Percentiles rank a stretch among this genome's conserved stretches.
Evolutionary conservation across 30 jellyfish, hydroid and myxozoan genomes (phyloP).

Genomic region (Nemopilema nomurai): DNA sequence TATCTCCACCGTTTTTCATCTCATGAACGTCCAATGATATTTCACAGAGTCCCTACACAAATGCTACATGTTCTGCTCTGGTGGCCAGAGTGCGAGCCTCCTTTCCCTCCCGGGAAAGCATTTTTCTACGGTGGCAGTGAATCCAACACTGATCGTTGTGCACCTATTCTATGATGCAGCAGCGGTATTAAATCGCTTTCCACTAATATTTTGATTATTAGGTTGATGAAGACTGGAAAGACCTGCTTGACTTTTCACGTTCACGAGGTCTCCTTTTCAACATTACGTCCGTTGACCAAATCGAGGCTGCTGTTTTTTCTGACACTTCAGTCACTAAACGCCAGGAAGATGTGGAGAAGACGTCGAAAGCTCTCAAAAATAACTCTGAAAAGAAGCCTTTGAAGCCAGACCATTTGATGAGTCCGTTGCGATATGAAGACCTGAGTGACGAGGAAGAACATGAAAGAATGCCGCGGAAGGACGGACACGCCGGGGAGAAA

Average conservation of each 20-base stretch:
- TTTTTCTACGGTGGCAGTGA: too few species aligned
- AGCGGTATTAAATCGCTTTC: neutral
- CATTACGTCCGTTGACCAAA: slow-evolving; percentile 35
- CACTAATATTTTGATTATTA: slow-evolving; percentile 3
- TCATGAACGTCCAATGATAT: too few species aligned
- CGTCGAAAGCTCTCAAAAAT: neutral
- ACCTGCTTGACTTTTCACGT: slow-evolving; percentile 73
- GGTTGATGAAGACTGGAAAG: slow-evolving; percentile 92
- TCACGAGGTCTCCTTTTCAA: slow-evolving; percentile 53
- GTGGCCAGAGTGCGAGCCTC: too few species aligned
- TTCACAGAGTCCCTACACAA: too few species aligned
- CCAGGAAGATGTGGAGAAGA: neutral
- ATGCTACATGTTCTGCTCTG: too few species aligned
- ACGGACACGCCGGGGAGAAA: neutral
- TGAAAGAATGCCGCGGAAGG: neutral
- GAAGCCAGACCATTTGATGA: neutral
- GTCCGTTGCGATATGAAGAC: slow-evolving; percentile 28
- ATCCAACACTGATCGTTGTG: neutral
- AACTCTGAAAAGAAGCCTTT: neutral
- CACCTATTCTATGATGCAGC: neutral
- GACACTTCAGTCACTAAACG: neutral
- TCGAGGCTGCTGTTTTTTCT: slow-evolving; percentile 36
- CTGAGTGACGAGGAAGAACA: slow-evolving; percentile 7
- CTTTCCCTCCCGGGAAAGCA: too few species aligned
- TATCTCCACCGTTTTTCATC: too few species aligned